phyloP scores from a whole-genome alignment of 2,113 vertebrate genomes.

The Tringa solitaria region DNA sequence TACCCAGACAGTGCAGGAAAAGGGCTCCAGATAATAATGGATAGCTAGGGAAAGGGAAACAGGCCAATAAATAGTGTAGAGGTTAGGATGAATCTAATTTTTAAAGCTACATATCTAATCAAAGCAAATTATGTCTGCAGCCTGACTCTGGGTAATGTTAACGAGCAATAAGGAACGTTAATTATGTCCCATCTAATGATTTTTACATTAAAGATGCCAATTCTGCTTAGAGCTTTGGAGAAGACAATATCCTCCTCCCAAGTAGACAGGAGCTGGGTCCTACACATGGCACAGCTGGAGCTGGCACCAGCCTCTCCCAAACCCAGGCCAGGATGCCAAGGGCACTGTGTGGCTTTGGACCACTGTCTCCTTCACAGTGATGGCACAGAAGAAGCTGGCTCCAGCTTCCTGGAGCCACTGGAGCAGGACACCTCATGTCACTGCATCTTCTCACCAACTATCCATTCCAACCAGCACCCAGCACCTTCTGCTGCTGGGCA shows the following conservation, averaged over 20 bases:
- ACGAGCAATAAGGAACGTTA: constrained; percentile 20
- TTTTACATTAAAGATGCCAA: constrained; percentile 31
- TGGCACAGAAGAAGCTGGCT: neutral
- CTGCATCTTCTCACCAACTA: neutral
- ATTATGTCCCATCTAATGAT: constrained; percentile 19
- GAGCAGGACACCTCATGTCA: neutral
- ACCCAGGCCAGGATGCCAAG: accelerated
- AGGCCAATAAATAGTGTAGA: neutral
- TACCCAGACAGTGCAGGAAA: constrained; percentile 19
- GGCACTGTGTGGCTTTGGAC: neutral
- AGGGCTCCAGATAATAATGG: neutral
- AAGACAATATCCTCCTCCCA: neutral
- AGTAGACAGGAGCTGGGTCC: neutral
- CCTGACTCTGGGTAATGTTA: constrained; percentile 54
- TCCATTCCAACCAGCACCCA: neutral
- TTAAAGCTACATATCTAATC: constrained; percentile 40
- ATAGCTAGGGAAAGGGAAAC: neutral
- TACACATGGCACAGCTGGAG: accelerated
- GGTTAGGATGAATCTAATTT: constrained; percentile 51
- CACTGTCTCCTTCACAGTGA: neutral
- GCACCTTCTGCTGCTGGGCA: neutral
- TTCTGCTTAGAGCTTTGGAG: constrained; percentile 15
- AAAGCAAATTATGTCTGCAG: constrained; percentile 32
- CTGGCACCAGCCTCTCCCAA: neutral
- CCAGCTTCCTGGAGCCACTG: neutral